phyloP scores from a whole-genome alignment of 2,797 vertebrate species.

The Saxicola maurus region DNA sequence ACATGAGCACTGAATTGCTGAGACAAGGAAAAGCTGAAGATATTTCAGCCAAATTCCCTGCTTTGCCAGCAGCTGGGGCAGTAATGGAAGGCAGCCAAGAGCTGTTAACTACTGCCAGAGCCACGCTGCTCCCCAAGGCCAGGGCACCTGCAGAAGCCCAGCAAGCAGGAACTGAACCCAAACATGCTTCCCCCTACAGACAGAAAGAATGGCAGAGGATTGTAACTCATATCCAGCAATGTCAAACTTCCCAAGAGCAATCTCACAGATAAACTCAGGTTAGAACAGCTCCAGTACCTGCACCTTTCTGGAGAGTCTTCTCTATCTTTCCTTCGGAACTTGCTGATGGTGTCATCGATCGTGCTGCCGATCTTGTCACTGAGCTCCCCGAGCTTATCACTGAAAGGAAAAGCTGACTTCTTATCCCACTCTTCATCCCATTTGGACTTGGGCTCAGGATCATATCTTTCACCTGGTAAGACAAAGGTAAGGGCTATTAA shows the following conservation, averaged over 20 bases:
- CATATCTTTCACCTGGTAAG: slow-evolving; percentile 83
- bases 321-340: slow-evolving; percentile 91
- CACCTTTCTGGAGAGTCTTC: slow-evolving; percentile 95
- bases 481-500: slow-evolving; percentile 40
- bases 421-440: slow-evolving; percentile 99
- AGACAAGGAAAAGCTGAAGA: neutral
- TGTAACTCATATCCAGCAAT: neutral
- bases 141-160: neutral
- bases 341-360: slow-evolving; percentile 95
- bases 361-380: slow-evolving; percentile 97
- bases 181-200: neutral
- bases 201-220: neutral
- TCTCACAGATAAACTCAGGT: neutral
- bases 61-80: neutral
- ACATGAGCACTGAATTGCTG: neutral
- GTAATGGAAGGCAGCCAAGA: neutral
- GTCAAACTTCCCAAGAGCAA: neutral
- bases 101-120: neutral
- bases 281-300: slow-evolving; percentile 75
- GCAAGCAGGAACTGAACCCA: neutral
- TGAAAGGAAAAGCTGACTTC: slow-evolving; percentile 91
- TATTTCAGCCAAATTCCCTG: neutral
- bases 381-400: slow-evolving; percentile 94
- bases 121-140: neutral
- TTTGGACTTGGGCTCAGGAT: slow-evolving; percentile 84